Evolutionary conservation across 2,797 vertebrate genomes (phyloP).

Genomic region (Protonibea diacanthus): DNA sequence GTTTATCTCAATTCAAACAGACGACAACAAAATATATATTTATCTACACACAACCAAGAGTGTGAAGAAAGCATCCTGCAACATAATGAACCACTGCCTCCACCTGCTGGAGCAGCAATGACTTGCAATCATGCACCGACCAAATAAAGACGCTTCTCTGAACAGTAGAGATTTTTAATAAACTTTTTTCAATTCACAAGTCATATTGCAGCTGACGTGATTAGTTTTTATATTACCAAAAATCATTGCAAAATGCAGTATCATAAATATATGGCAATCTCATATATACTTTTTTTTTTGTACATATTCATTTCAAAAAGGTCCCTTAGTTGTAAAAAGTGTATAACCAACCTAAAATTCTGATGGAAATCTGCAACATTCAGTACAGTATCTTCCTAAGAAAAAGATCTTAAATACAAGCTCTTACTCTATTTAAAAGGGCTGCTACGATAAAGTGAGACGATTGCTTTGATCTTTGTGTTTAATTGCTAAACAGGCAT

Average conservation of each 20-base stretch:
- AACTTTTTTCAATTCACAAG: conserved; percentile 68
- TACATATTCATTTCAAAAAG: conserved; percentile 78
- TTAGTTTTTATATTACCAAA: conserved; percentile 75
- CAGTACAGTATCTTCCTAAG: conserved; percentile 48
- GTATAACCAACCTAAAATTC: conserved; percentile 67
- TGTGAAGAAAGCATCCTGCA: background rate
- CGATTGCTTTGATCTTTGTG: conserved; percentile 63
- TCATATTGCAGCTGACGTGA: conserved; percentile 70
- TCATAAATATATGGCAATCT: conserved; percentile 81
- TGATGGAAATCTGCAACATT: conserved; percentile 54
- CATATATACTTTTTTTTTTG: conserved; percentile 77
- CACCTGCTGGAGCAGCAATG: conserved; percentile 63
- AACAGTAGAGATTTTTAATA: conserved; percentile 76
- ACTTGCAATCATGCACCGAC: background rate
- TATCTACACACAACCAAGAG: background rate
- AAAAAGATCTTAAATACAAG: conserved; percentile 62
- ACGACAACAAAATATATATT: background rate
- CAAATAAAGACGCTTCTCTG: background rate
- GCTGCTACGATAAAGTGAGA: conserved; percentile 46
- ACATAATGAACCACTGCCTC: conserved; percentile 40
- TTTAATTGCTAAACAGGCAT: conserved; percentile 49
- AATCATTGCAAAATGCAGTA: conserved; percentile 73
- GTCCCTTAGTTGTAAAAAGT: conserved; percentile 75
- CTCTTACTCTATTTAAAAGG: conserved; percentile 47
- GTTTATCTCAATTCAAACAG: background rate